These are phyloP conservation scores for Cheilosia impressa DNA, from an alignment of 2,888 invertebrate genomes.

Conservation along the genomic window DNA sequence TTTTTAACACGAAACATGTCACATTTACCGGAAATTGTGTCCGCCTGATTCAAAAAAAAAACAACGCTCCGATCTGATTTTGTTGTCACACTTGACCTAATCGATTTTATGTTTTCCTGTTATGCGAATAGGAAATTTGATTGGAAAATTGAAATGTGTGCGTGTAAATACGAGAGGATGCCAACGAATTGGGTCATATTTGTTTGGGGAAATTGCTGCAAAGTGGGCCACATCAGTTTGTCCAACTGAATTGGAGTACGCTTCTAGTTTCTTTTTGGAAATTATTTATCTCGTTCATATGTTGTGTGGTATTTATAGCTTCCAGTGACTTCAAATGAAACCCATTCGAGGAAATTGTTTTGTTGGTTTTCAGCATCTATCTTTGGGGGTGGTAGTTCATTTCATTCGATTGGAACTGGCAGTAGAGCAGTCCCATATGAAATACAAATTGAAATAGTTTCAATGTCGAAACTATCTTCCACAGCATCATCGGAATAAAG, in stretches of 20 bases:
- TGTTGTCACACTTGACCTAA: slow-evolving; percentile 54
- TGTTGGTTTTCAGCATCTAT: not conserved
- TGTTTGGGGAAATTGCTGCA: slow-evolving; percentile 47
- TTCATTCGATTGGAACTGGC: too few relatives aligned
- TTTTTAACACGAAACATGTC: slow-evolving; percentile 20
- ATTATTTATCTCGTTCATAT: slow-evolving; percentile 26
- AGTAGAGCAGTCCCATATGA: too few relatives aligned
- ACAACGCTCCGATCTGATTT: slow-evolving; percentile 41
- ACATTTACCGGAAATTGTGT: slow-evolving; percentile 39
- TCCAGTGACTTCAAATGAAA: not conserved
- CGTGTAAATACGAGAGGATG: slow-evolving; percentile 21
- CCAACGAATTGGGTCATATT: slow-evolving; percentile 51
- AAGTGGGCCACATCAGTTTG: slow-evolving; percentile 48
- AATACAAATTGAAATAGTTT: too few relatives aligned
- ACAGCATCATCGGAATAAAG: too few relatives aligned
- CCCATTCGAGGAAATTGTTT: not conserved
- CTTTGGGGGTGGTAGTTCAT: not conserved
- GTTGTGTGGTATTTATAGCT: slow-evolving; percentile 12
- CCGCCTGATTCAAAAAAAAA: slow-evolving; percentile 21
- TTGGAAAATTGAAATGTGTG: slow-evolving; percentile 62
- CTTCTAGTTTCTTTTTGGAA: slow-evolving; percentile 4
- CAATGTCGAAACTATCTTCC: too few relatives aligned
- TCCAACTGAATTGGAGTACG: slow-evolving; percentile 34
- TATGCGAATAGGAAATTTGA: slow-evolving; percentile 48
- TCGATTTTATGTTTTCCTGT: slow-evolving; percentile 57